Evolutionary conservation across 2,888 invertebrate species (phyloP).

Genomic region (Platycheirus rosarum): DNA sequence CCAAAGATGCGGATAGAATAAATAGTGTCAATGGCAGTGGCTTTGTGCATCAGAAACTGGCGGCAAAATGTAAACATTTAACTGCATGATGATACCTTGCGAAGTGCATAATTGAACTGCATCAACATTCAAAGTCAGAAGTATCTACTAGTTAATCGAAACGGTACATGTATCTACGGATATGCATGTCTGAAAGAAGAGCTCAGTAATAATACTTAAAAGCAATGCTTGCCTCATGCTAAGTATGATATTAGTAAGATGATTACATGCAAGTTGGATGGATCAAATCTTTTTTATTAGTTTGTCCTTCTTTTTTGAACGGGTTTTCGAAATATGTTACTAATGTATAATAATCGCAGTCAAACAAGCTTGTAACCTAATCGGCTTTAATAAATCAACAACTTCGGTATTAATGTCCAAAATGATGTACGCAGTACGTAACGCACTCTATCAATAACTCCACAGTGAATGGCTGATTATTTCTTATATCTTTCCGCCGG

Average conservation of each 20-base stretch:
- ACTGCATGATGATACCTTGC: too few species aligned
- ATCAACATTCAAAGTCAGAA: background rate
- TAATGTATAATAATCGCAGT: constrained; percentile 8
- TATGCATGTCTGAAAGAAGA: background rate
- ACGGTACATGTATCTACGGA: too few species aligned
- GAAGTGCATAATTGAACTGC: constrained; percentile 9
- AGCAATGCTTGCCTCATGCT: background rate
- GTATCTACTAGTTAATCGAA: background rate
- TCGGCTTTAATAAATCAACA: constrained; percentile 31
- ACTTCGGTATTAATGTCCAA: constrained; percentile 5
- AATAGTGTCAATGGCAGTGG: constrained; percentile 57
- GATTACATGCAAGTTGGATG: background rate
- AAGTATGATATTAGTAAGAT: background rate
- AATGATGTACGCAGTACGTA: constrained; percentile 19
- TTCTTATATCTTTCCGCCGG: constrained; percentile 3
- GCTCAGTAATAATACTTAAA: background rate
- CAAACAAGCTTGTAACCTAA: constrained; percentile 30
- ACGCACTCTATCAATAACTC: constrained; percentile 16
- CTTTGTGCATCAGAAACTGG: too few species aligned
- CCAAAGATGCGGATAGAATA: constrained; percentile 11
- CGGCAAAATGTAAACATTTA: too few species aligned
- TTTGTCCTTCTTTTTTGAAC: background rate
- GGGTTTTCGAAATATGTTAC: background rate
- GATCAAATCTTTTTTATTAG: too few species aligned
- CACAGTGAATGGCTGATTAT: background rate